phyloP scores from a whole-genome alignment of 2,888 invertebrate species.

The Scaptomyza tumidula region DNA sequence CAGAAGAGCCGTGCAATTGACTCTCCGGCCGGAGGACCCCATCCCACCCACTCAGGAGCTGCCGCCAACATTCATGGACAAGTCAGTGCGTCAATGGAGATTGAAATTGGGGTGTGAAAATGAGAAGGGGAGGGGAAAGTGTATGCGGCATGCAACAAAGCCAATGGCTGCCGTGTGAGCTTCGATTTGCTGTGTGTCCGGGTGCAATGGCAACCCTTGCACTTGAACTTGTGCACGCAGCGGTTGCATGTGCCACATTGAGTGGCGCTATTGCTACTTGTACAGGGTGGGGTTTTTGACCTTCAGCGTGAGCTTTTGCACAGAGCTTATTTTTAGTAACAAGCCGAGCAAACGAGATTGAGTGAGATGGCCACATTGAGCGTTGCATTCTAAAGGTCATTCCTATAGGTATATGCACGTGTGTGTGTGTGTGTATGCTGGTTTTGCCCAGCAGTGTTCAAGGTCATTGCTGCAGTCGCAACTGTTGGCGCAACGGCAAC shows the following conservation, averaged over 20 bases:
- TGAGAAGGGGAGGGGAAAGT: slow-evolving; percentile 4
- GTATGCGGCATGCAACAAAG: slow-evolving; percentile 40
- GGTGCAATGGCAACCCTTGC: slow-evolving; percentile 75
- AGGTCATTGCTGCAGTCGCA: slow-evolving; percentile 64
- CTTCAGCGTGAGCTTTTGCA: slow-evolving; percentile 70
- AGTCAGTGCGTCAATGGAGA: slow-evolving; percentile 47
- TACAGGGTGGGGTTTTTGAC: slow-evolving; percentile 62
- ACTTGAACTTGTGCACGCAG: slow-evolving; percentile 82
- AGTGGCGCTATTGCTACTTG: slow-evolving; percentile 8
- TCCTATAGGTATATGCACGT: slow-evolving; percentile 33
- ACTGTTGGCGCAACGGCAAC: slow-evolving; percentile 34
- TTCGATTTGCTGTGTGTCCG: slow-evolving; percentile 17
- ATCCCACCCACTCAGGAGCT: slow-evolving; percentile 38
- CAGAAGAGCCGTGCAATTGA: slow-evolving; percentile 14
- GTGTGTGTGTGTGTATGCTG: slow-evolving; percentile 17
- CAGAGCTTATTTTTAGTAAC: slow-evolving; percentile 74
- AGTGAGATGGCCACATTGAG: slow-evolving; percentile 22
- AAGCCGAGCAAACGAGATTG: neutral
- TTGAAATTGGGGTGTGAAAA: slow-evolving; percentile 15
- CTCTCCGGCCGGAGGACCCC: slow-evolving; percentile 1
- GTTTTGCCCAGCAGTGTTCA: slow-evolving; percentile 57
- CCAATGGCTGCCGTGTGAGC: slow-evolving; percentile 36
- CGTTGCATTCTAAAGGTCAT: slow-evolving; percentile 73
- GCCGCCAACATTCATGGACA: slow-evolving; percentile 48
- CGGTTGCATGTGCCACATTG: slow-evolving; percentile 65